These are phyloP conservation scores for Zygothrica quintamaculata DNA, from an alignment of 2,888 invertebrate species.

Conservation along the genomic window DNA sequence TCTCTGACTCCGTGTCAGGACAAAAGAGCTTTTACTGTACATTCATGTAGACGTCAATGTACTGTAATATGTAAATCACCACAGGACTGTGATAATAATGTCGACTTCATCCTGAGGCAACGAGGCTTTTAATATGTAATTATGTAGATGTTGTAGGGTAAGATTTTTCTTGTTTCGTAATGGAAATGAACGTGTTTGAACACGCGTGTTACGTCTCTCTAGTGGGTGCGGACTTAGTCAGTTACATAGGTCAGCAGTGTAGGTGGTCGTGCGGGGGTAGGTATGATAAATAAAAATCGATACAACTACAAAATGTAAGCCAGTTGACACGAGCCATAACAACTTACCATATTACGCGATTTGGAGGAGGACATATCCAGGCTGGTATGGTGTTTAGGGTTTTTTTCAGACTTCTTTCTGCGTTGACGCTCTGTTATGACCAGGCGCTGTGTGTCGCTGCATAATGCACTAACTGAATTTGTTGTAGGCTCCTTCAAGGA, in stretches of 20 bases:
- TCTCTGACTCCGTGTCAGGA: too few relatives aligned
- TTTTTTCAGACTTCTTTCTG: background rate
- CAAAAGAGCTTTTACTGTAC: too few relatives aligned
- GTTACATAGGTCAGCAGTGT: slow-evolving; percentile 63
- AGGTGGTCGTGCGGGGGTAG: background rate
- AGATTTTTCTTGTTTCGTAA: slow-evolving; percentile 24
- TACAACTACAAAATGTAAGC: slow-evolving; percentile 52
- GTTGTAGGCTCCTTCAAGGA: slow-evolving; percentile 23
- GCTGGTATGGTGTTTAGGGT: slow-evolving; percentile 28
- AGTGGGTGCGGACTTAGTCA: slow-evolving; percentile 30
- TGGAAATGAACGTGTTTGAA: slow-evolving; percentile 23
- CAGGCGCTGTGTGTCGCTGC: slow-evolving; percentile 43
- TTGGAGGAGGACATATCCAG: slow-evolving; percentile 52
- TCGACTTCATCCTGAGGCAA: background rate
- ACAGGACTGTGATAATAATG: slow-evolving; percentile 7
- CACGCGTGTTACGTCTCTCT: slow-evolving; percentile 29
- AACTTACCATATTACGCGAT: slow-evolving; percentile 70
- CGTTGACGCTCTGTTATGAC: slow-evolving; percentile 32
- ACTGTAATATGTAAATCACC: too few relatives aligned
- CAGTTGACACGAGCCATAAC: slow-evolving; percentile 5
- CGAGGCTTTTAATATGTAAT: too few relatives aligned
- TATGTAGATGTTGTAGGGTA: slow-evolving; percentile 13
- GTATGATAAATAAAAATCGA: slow-evolving; percentile 40
- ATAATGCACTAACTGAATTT: slow-evolving; percentile 54
- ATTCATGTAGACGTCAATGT: too few relatives aligned